A percentile compares a stretch with the other conserved stretches of the same genome.
These are phyloP conservation scores for Euclidia mi DNA, from an alignment of 2,888 invertebrate genomes.

Conservation along the genomic window DNA sequence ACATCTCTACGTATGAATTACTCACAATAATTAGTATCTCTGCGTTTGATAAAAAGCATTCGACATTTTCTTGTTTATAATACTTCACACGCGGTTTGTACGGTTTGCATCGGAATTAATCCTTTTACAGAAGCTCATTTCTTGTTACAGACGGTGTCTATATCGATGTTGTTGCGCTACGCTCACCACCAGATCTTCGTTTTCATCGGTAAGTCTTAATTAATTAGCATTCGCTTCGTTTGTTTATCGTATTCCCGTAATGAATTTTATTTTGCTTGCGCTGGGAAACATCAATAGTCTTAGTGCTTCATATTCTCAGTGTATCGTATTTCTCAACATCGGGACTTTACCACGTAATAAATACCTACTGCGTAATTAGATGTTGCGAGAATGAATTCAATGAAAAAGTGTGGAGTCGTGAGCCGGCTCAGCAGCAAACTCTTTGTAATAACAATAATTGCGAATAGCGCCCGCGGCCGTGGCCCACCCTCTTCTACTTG, in stretches of 20 bases:
- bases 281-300: not conserved
- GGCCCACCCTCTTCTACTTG: conserved; percentile 61
- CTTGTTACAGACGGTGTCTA: conserved; percentile 97
- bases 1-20: no score
- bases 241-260: conserved; percentile 29
- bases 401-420: conserved; percentile 77
- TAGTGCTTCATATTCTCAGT: conserved; percentile 6
- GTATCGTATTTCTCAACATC: not conserved
- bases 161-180: conserved; percentile 99
- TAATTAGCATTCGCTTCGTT: conserved; percentile 28
- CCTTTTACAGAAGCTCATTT: conserved; percentile 14
- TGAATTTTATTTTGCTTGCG: not conserved
- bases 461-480: conserved; percentile 80
- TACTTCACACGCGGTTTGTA: not conserved
- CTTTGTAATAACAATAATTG: conserved; percentile 90
- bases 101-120: conserved; percentile 4
- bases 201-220: conserved; percentile 96
- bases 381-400: conserved; percentile 74
- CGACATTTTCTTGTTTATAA: not conserved
- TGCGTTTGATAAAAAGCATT: no score
- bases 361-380: conserved; percentile 67
- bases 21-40: no score
- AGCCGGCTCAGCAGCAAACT: conserved; percentile 85
- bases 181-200: conserved; percentile 99
- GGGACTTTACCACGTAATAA: conserved; percentile 6